Evolutionary conservation across 2,797 vertebrate genomes (phyloP).

Genomic region (Clarias laeviceps): DNA sequence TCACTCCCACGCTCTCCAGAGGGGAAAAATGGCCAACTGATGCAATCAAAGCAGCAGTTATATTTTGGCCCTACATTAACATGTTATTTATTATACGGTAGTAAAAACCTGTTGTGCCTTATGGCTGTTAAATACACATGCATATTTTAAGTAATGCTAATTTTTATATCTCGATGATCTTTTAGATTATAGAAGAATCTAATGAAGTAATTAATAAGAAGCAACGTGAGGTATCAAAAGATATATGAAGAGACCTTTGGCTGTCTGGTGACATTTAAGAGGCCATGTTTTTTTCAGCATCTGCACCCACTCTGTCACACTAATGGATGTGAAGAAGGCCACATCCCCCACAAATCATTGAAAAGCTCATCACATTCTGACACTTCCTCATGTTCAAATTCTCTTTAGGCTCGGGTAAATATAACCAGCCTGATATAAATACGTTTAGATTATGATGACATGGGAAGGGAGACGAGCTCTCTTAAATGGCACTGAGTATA

Average conservation of each 20-base stretch:
- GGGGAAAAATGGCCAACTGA: conserved; percentile 13
- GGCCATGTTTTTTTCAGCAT: conserved; percentile 47
- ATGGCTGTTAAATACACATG: not conserved
- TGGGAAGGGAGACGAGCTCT: conserved; percentile 29
- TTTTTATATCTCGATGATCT: not conserved
- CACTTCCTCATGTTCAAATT: conserved; percentile 54
- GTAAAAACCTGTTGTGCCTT: not conserved
- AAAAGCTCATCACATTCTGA: conserved; percentile 53
- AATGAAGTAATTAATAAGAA: not conserved
- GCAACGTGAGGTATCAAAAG: not conserved
- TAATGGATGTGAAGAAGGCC: conserved; percentile 57
- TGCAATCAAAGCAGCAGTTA: conserved; percentile 44
- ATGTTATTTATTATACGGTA: conserved; percentile 28
- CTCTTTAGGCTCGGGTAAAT: conserved; percentile 53
- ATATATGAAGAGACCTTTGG: conserved; percentile 4
- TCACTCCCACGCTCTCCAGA: conserved; percentile 44
- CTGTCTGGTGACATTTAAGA: conserved; percentile 47
- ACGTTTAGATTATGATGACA: conserved; percentile 30
- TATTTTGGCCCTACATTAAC: conserved; percentile 12
- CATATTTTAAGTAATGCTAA: not conserved
- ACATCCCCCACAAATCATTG: conserved; percentile 58
- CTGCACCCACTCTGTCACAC: conserved; percentile 47
- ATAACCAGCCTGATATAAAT: conserved; percentile 54
- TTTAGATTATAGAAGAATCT: not conserved
- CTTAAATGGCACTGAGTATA: not conserved